Evolutionary conservation across 1,140 invertebrate genomes (phyloP).

Genomic region (Drosophila takahashii): DNA sequence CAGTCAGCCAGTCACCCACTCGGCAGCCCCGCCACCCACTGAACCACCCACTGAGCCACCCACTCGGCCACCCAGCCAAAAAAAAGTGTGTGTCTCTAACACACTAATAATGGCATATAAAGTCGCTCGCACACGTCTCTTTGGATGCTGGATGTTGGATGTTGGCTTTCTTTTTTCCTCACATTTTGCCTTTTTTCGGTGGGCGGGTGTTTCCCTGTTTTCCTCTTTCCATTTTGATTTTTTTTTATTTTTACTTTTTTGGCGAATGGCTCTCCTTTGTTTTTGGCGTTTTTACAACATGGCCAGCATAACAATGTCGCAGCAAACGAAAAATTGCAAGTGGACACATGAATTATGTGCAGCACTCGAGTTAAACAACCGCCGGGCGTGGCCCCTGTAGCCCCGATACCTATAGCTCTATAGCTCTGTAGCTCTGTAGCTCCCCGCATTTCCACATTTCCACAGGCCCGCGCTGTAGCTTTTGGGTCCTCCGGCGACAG

Average conservation of each 20-base stretch:
- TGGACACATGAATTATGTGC: conserved; percentile 83
- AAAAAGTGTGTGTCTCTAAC: conserved; percentile 38
- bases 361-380: conserved; percentile 82
- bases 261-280: conserved; percentile 58
- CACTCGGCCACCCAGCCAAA: not conserved
- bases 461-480: conserved; percentile 7
- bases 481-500: conserved; percentile 30
- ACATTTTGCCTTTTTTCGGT: conserved; percentile 36
- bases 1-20: not conserved
- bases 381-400: conserved; percentile 59
- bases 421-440: conserved; percentile 19
- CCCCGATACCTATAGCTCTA: conserved; percentile 33
- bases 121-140: conserved; percentile 71
- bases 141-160: conserved; percentile 35
- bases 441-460: not conserved
- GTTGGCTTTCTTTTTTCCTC: conserved; percentile 23
- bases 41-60: not conserved
- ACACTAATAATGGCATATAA: conserved; percentile 74
- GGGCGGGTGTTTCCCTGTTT: conserved; percentile 14
- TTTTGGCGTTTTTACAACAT: conserved; percentile 80
- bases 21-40: not conserved
- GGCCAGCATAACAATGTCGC: conserved; percentile 80
- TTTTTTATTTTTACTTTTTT: conserved; percentile 6
- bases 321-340: conserved; percentile 79
- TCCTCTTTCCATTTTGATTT: conserved; percentile 19